Percentiles rank a stretch among this genome's conserved stretches.
phyloP scores from a whole-genome alignment of 1,140 invertebrate genomes.

The Drosophila sp. region DNA sequence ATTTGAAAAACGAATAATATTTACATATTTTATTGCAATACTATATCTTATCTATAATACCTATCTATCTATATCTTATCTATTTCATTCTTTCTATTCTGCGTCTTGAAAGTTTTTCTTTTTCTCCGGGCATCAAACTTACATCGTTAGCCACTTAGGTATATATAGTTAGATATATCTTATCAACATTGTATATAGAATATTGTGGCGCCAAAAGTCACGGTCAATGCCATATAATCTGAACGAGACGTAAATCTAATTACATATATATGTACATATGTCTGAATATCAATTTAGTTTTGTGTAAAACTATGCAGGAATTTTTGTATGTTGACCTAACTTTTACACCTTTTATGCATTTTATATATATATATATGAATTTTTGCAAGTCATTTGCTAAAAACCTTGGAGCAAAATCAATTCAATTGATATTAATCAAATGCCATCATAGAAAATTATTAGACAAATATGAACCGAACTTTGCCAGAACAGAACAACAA shows the following conservation, averaged over 20 bases:
- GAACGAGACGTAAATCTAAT: constrained; percentile 23
- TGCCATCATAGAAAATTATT: constrained; percentile 29
- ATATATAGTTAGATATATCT: constrained; percentile 10
- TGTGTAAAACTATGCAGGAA: constrained; percentile 20
- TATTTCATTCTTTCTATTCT: not conserved
- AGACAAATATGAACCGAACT: not conserved
- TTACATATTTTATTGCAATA: not conserved
- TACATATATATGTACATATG: not conserved
- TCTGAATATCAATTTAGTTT: too few species aligned
- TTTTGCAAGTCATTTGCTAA: constrained; percentile 48
- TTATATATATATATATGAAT: not conserved
- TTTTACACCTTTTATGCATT: constrained; percentile 25
- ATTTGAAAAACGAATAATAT: constrained; percentile 2
- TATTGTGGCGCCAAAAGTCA: constrained; percentile 18
- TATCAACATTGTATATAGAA: constrained; percentile 22
- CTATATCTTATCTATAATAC: not conserved
- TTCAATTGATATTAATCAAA: constrained; percentile 74
- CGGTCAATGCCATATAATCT: constrained; percentile 48
- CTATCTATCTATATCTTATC: constrained; percentile 6
- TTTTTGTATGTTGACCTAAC: constrained; percentile 35
- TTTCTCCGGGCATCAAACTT: constrained; percentile 1
- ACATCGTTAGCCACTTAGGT: constrained; percentile 26
- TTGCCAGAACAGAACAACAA: not conserved
- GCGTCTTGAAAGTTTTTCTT: not conserved
- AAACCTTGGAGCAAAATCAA: constrained; percentile 76